Evolutionary conservation across 2,113 vertebrate species (phyloP).

Genomic region (Megaceryle maxima): DNA sequence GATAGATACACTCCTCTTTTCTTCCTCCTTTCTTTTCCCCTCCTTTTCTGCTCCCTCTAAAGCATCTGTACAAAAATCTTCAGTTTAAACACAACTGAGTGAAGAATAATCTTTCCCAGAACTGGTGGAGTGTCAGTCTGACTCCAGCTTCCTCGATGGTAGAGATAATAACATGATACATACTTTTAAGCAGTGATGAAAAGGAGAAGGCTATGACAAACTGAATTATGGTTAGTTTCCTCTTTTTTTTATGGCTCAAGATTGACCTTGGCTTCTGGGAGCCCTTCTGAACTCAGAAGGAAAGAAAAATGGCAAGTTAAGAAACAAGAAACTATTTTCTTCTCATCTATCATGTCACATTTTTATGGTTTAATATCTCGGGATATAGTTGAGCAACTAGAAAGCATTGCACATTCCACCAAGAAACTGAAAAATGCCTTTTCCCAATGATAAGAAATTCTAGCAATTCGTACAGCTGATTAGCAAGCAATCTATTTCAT

Average conservation of each 20-base stretch:
- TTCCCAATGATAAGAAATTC: not conserved
- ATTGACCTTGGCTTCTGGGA: conserved; percentile 14
- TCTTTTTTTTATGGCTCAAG: not conserved
- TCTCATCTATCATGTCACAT: not conserved
- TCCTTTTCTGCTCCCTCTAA: not conserved
- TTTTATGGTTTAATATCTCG: not conserved
- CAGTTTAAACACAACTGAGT: not conserved
- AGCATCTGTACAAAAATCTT: not conserved
- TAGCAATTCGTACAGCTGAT: not conserved
- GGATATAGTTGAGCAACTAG: not conserved
- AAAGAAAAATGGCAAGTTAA: conserved; percentile 25
- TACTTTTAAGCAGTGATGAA: not conserved
- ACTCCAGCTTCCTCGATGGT: not conserved
- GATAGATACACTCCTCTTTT: not conserved
- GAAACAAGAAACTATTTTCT: not conserved
- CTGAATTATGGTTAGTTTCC: not conserved
- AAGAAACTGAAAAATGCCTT: not conserved
- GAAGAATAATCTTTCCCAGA: not conserved
- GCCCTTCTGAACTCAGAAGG: conserved; percentile 2
- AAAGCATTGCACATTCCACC: not conserved
- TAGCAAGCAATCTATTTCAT: not conserved
- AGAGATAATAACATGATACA: not conserved
- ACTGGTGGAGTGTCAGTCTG: not conserved
- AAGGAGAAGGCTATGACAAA: not conserved
- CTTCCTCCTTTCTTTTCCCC: not conserved